A percentile compares a stretch with the other conserved stretches of the same genome.
phyloP scores from a whole-genome alignment of 2,113 vertebrate species.

The Gobio gobio region DNA sequence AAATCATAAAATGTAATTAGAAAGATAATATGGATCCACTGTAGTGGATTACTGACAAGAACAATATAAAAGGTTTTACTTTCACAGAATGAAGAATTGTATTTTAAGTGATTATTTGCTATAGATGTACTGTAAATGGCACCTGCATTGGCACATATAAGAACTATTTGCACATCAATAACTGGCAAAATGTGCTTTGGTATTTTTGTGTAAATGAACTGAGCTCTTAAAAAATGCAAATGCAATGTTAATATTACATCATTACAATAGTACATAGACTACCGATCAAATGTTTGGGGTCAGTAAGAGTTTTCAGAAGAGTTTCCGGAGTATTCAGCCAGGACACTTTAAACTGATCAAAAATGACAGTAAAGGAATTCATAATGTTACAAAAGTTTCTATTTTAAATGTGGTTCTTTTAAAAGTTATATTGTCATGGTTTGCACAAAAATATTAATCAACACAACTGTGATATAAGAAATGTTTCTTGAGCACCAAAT shows the following conservation, averaged over 20 bases:
- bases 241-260: neutral
- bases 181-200: neutral
- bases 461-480: neutral
- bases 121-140: too few relatives aligned
- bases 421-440: neutral
- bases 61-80: neutral
- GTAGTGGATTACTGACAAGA: neutral
- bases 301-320: too few relatives aligned
- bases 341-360: too few relatives aligned
- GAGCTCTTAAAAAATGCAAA: neutral
- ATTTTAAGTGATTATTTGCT: neutral
- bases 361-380: too few relatives aligned
- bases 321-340: too few relatives aligned
- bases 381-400: neutral
- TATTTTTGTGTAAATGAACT: neutral
- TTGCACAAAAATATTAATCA: neutral
- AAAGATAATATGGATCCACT: neutral
- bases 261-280: neutral
- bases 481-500: neutral
- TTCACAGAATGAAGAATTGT: neutral
- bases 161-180: neutral
- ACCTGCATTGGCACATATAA: neutral
- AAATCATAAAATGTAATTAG: neutral
- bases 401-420: neutral
- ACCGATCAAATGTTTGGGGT: neutral